Evolutionary conservation across 2,888 invertebrate genomes (phyloP).

Genomic region (Dicranocentrus wangi): DNA sequence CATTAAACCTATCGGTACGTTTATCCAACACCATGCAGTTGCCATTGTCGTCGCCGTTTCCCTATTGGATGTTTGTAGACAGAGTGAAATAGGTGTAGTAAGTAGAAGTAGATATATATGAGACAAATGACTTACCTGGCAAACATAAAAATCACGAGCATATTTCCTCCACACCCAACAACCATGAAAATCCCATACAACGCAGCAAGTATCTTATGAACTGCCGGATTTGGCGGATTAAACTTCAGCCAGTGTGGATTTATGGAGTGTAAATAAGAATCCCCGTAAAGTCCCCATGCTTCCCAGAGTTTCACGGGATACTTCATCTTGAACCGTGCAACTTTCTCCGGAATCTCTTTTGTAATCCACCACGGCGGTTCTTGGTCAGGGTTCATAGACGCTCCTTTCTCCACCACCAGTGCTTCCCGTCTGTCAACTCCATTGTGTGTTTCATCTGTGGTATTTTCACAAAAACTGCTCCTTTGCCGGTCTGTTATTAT

Average conservation of each 20-base stretch:
- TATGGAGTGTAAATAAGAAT: slow-evolving; percentile 78
- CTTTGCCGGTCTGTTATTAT: too few species aligned
- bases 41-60: too few species aligned
- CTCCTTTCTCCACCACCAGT: too few species aligned
- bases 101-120: too few species aligned
- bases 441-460: too few species aligned
- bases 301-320: slow-evolving; percentile 77
- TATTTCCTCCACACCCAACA: slow-evolving; percentile 83
- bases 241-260: slow-evolving; percentile 85
- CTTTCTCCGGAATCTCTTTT: background rate
- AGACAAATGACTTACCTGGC: slow-evolving; percentile 78
- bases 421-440: too few species aligned
- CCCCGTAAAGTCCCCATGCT: slow-evolving; percentile 78
- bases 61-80: too few species aligned
- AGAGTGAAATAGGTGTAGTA: too few species aligned
- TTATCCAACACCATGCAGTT: too few species aligned
- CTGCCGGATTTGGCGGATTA: slow-evolving; percentile 78
- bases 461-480: too few species aligned
- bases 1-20: too few species aligned
- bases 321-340: slow-evolving; percentile 35
- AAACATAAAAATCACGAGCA: slow-evolving; percentile 83
- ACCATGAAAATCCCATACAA: slow-evolving; percentile 80
- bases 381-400: too few species aligned
- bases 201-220: slow-evolving; percentile 80
- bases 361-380: background rate